Conservation (phyloP, 2,113 vertebrate species). For the Antigone vipio region DNA sequence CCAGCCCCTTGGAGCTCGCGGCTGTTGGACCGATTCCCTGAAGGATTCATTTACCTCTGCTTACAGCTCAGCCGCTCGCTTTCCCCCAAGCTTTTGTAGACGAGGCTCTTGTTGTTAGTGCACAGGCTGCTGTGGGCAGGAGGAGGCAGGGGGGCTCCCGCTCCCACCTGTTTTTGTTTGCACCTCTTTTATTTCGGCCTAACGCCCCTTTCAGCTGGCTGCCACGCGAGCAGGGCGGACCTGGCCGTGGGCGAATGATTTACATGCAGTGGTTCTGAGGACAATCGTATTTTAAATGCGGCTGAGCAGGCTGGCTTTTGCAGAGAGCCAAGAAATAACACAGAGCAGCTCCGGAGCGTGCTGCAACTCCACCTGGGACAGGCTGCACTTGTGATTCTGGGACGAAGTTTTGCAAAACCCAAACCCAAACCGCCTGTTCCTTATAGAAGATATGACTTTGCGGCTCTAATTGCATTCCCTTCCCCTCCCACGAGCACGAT, state of each 20-base stretch:
- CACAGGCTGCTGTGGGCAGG: background rate
- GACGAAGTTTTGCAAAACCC: background rate
- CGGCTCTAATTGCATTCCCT: background rate
- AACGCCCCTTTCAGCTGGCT: background rate
- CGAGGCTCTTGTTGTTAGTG: background rate
- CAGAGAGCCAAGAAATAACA: background rate
- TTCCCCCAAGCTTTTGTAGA: background rate
- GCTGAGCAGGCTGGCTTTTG: background rate
- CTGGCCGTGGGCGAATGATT: background rate
- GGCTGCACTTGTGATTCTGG: background rate
- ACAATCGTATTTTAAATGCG: background rate
- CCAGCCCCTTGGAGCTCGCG: background rate
- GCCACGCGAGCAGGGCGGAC: rapidly evolving
- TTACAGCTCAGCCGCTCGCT: background rate
- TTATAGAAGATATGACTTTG: background rate
- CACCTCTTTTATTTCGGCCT: background rate
- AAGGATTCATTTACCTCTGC: slow-evolving; percentile 39
- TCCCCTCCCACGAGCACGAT: background rate
- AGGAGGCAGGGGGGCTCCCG: background rate
- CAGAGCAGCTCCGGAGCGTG: rapidly evolving
- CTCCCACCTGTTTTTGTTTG: background rate
- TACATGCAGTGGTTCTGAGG: background rate
- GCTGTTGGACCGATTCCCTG: background rate
- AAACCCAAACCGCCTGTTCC: background rate
- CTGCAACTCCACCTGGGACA: background rate